Evolutionary conservation across 2,888 invertebrate genomes (phyloP).

Genomic region (Rhodophaea formosa): DNA sequence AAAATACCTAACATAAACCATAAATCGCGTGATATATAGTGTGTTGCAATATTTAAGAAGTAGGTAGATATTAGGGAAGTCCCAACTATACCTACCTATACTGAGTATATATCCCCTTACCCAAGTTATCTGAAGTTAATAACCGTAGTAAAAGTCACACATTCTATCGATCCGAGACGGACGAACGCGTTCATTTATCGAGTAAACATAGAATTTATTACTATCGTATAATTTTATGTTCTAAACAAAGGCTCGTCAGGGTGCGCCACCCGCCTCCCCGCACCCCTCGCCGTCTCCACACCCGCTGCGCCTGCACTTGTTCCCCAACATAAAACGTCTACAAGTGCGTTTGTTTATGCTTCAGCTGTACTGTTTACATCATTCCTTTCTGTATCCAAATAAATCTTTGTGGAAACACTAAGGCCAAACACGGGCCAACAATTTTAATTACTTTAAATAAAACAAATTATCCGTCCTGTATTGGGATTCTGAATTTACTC

Average conservation of each 20-base stretch:
- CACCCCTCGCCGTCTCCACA: slow-evolving; percentile 31
- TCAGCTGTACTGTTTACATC: slow-evolving; percentile 66
- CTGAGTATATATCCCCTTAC: background rate
- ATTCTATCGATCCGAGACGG: slow-evolving; percentile 53
- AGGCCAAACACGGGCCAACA: slow-evolving; percentile 47
- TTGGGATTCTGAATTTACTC: background rate
- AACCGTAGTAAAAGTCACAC: slow-evolving; percentile 42
- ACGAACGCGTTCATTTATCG: slow-evolving; percentile 67
- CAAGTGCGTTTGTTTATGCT: slow-evolving; percentile 71
- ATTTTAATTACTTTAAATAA: slow-evolving; percentile 24
- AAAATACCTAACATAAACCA: too few relatives aligned
- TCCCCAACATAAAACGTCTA: slow-evolving; percentile 61
- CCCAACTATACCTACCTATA: background rate
- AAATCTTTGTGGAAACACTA: slow-evolving; percentile 47
- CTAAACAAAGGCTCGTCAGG: slow-evolving; percentile 75
- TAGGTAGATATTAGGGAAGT: too few relatives aligned
- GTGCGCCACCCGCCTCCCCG: slow-evolving; percentile 32
- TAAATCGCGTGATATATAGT: too few relatives aligned
- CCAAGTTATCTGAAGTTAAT: slow-evolving; percentile 30
- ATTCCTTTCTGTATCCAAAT: slow-evolving; percentile 56
- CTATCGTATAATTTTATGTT: slow-evolving; percentile 79
- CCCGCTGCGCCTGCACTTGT: slow-evolving; percentile 70
- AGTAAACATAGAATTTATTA: slow-evolving; percentile 78
- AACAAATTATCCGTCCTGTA: slow-evolving; percentile 9
- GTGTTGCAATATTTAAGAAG: too few relatives aligned